Evolutionary conservation across 30 jellyfish, hydroid and myxozoan species (phyloP).

Genomic region (Catostylus mosaicus): DNA sequence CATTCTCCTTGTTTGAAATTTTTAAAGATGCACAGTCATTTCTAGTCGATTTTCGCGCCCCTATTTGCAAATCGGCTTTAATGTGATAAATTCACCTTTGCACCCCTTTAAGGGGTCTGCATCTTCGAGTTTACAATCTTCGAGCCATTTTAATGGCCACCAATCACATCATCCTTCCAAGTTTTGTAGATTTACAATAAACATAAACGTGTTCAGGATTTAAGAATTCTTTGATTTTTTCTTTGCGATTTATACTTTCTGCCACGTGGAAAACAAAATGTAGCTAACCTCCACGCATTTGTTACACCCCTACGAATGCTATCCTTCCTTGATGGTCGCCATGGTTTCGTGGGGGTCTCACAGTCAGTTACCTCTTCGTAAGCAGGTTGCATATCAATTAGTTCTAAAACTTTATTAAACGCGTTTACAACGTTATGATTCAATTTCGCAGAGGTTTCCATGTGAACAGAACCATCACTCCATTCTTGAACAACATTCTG

Average conservation of each 20-base stretch:
- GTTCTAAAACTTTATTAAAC: slow-evolving; percentile 66
- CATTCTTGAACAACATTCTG: slow-evolving; percentile 33
- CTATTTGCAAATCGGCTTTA: no score
- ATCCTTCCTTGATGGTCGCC: slow-evolving; percentile 43
- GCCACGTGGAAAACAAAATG: slow-evolving; percentile 43
- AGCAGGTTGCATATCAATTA: slow-evolving; percentile 76
- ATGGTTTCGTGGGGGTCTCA: not conserved
- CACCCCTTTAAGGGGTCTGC: no score
- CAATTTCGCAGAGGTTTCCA: slow-evolving; percentile 92
- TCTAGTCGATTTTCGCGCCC: no score
- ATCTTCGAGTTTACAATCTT: no score
- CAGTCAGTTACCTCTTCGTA: slow-evolving; percentile 54
- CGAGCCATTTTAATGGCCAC: no score
- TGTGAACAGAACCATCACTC: slow-evolving; percentile 56
- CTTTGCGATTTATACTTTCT: slow-evolving; percentile 12
- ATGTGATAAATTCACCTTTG: no score
- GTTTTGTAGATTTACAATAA: no score
- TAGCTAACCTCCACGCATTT: slow-evolving; percentile 23
- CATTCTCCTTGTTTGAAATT: no score
- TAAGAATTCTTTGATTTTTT: not conserved
- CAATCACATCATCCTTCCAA: no score
- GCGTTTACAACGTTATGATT: slow-evolving; percentile 77
- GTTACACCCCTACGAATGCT: slow-evolving; percentile 51
- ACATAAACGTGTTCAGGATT: no score
- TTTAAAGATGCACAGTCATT: no score